These are phyloP conservation scores for Willowsia nigromaculata DNA, from an alignment of 2,888 invertebrate species.

Conservation along the genomic window DNA sequence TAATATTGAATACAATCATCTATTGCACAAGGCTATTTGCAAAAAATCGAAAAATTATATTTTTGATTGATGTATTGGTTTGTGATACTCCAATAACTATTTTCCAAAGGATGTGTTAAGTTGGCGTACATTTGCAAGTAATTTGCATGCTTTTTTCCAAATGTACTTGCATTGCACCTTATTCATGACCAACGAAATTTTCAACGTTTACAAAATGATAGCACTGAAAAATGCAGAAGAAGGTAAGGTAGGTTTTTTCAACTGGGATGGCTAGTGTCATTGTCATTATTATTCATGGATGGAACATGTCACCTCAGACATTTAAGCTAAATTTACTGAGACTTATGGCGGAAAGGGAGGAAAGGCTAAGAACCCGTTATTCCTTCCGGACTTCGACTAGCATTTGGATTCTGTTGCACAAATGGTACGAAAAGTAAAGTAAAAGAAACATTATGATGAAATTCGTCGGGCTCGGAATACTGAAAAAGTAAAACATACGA, in stretches of 20 bases:
- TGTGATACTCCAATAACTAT: too few species aligned
- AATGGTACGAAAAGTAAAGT: background rate
- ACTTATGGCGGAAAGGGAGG: constrained; percentile 6
- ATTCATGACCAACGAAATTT: too few species aligned
- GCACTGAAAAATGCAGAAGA: too few species aligned
- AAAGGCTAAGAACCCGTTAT: background rate
- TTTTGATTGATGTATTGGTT: too few species aligned
- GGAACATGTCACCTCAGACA: constrained; percentile 48
- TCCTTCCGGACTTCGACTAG: constrained; percentile 42
- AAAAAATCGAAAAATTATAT: too few species aligned
- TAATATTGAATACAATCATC: too few species aligned
- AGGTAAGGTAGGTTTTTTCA: background rate
- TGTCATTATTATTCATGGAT: constrained; percentile 60
- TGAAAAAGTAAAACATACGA: background rate
- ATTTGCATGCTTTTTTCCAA: too few species aligned
- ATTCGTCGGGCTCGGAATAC: background rate
- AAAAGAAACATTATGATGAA: constrained; percentile 40
- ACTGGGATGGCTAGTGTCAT: background rate
- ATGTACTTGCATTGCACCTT: too few species aligned
- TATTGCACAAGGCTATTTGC: too few species aligned
- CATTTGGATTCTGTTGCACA: constrained; percentile 4
- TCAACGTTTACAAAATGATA: too few species aligned
- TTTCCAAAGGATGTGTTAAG: too few species aligned
- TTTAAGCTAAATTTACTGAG: constrained; percentile 35
- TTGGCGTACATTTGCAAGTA: too few species aligned